Evolutionary conservation across 2,113 vertebrate species (phyloP).

Genomic region (Phrynocephalus versicolor): DNA sequence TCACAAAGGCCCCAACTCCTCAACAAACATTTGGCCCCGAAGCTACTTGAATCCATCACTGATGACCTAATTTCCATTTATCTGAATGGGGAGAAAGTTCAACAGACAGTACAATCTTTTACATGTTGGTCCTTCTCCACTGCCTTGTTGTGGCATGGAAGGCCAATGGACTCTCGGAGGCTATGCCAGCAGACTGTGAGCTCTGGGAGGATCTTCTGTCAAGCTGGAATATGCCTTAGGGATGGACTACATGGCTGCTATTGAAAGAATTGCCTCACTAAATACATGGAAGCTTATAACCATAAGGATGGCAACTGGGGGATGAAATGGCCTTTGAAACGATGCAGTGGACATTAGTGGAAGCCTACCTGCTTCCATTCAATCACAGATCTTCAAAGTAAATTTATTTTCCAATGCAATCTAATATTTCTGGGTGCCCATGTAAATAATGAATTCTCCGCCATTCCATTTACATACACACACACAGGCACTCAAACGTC

Average conservation of each 20-base stretch:
- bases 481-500: background rate
- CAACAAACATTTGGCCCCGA: background rate
- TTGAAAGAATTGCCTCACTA: background rate
- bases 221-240: background rate
- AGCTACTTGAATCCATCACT: background rate
- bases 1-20: background rate
- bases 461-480: background rate
- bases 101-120: background rate
- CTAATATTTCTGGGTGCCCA: background rate
- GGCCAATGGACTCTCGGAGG: background rate
- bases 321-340: background rate
- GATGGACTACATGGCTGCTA: too few species aligned
- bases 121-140: background rate
- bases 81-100: background rate
- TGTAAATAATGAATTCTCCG: background rate
- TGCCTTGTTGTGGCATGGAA: background rate
- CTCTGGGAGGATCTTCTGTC: background rate
- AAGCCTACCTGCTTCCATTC: background rate
- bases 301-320: background rate
- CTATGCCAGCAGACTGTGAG: background rate
- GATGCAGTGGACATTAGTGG: background rate
- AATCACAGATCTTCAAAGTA: background rate
- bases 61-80: background rate
- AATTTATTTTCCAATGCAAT: too few species aligned
- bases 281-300: background rate